Percentiles rank a stretch among this genome's conserved stretches.
Conservation (phyloP, 2,797 vertebrate species). For the Crenichthys baileyi region DNA sequence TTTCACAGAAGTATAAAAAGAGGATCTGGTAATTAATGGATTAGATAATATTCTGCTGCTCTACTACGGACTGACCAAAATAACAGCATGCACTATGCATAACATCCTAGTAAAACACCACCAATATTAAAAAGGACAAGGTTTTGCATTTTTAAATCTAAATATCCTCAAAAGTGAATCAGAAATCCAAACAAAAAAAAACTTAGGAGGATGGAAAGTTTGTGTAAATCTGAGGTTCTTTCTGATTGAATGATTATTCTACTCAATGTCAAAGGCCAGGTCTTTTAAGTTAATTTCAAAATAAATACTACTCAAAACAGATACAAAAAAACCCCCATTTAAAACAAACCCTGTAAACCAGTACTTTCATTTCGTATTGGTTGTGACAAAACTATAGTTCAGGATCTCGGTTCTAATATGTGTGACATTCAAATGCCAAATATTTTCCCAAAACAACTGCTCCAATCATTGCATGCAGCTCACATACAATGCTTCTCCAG, state of each 20-base stretch:
- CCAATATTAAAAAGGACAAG: neutral
- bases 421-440: neutral
- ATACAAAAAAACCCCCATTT: neutral
- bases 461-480: neutral
- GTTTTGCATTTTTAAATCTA: neutral
- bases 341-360: neutral
- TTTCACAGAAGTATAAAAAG: neutral
- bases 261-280: no score
- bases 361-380: neutral
- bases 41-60: neutral
- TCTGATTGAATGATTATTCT: neutral
- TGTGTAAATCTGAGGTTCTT: neutral
- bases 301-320: neutral
- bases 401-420: neutral
- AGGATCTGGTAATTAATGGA: neutral
- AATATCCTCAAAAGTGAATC: neutral
- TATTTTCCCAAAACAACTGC: neutral
- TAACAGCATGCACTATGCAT: no score
- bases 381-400: neutral
- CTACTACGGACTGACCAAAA: neutral
- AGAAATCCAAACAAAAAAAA: neutral
- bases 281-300: neutral
- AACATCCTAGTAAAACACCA: no score
- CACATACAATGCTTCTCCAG: neutral
- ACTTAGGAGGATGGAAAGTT: neutral